These are phyloP conservation scores for Varanus salvator DNA, from an alignment of 2,113 vertebrate genomes.

Conservation along the genomic window DNA sequence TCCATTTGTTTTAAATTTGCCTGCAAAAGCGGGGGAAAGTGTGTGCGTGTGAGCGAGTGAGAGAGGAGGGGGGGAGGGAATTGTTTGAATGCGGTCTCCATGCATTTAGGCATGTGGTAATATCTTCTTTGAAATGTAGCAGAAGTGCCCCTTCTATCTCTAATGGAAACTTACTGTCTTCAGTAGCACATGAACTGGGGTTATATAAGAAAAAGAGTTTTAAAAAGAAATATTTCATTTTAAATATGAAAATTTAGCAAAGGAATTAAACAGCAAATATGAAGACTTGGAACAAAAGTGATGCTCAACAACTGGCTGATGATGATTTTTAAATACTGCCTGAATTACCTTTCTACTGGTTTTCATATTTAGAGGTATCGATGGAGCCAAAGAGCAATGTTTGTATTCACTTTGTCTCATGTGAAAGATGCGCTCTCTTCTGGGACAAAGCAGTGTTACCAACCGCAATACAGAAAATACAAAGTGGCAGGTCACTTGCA, in stretches of 20 bases:
- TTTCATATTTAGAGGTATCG: slow-evolving; percentile 18
- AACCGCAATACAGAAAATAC: not conserved
- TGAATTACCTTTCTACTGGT: not conserved
- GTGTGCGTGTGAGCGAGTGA: not conserved
- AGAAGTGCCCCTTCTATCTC: not conserved
- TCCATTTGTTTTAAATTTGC: not conserved
- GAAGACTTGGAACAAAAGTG: not conserved
- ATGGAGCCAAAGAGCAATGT: not conserved
- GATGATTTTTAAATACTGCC: not conserved
- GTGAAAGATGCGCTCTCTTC: slow-evolving; percentile 16
- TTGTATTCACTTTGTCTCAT: not conserved
- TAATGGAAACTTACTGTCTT: not conserved
- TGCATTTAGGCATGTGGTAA: not conserved
- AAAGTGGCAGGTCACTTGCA: not conserved
- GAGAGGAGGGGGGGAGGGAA: not conserved
- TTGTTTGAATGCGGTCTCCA: not conserved
- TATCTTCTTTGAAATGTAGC: not conserved
- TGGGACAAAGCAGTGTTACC: not conserved
- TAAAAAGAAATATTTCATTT: not conserved
- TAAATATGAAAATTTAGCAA: not conserved
- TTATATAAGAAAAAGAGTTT: not conserved
- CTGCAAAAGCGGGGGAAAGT: too few species aligned
- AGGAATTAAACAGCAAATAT: not conserved
- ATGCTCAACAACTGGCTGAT: too few species aligned
- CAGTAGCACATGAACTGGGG: not conserved